phyloP scores from a whole-genome alignment of 2,888 invertebrate species.

The Proisotoma minuta region DNA sequence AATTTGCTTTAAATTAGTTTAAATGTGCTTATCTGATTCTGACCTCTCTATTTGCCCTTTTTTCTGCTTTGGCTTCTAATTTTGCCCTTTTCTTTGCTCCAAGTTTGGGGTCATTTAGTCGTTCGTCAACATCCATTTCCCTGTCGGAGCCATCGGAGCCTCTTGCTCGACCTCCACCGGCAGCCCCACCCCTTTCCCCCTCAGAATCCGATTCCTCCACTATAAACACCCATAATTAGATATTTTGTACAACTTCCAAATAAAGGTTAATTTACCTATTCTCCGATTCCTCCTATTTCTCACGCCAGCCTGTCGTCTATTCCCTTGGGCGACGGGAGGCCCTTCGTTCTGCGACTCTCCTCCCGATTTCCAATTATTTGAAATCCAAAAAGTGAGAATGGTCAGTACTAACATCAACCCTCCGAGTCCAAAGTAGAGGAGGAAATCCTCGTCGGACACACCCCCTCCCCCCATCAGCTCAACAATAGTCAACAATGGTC shows the following conservation, averaged over 20 bases:
- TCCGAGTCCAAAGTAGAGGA: constrained; percentile 40
- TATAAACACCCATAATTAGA: background rate
- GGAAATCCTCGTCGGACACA: no score
- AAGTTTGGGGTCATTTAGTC: constrained; percentile 52
- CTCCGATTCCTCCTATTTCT: constrained; percentile 22
- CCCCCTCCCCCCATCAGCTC: no score
- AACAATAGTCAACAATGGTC: no score
- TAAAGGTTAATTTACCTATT: background rate
- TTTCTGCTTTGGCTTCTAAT: constrained; percentile 86
- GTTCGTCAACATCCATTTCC: constrained; percentile 55
- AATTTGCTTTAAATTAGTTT: no score
- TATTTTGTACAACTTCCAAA: background rate
- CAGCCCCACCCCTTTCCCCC: constrained; percentile 14
- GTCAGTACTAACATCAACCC: constrained; percentile 23
- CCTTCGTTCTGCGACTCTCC: constrained; percentile 4
- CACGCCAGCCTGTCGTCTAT: constrained; percentile 27
- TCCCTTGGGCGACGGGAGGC: constrained; percentile 14
- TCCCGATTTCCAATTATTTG: constrained; percentile 9
- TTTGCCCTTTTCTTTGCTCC: constrained; percentile 93
- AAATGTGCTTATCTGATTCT: no score
- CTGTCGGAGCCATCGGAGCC: constrained; percentile 21
- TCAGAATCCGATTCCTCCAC: constrained; percentile 41
- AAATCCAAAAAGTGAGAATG: constrained; percentile 17
- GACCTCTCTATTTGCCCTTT: constrained; percentile 70
- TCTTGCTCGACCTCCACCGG: constrained; percentile 22